Evolutionary conservation across 2,888 invertebrate genomes (phyloP), one percentile per base, ranked within the genome.

Genomic region (Dryadula phaetusa): DNA sequence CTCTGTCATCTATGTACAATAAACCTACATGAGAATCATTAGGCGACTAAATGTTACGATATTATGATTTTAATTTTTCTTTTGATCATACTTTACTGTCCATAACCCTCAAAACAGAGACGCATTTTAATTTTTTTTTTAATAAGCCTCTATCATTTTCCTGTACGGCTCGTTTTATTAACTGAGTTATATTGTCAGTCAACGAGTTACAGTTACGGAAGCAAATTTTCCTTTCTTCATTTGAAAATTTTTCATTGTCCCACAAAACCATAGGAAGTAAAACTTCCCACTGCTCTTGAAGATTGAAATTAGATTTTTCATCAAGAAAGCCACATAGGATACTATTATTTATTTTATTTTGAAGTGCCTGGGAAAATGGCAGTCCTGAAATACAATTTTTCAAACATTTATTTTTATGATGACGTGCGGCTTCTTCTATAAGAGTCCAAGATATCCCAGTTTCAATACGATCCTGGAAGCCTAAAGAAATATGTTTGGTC

Each of bases 1-100:
- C 14, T 82, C 77, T n/a, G 91, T 92, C 79, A 94, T 91, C 94
- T 94, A 79, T 37, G 79, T 10, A 44, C 62, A 25, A 66, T 47
- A 46, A 46, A 65, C 3, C 28, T 28, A 37, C 18, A 44, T 56
- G 8, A 32, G 3, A 37, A 7, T 40, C 14, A 6, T 40, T 28
- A 60, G 8, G 0, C 6, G 25, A 42, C 12, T 44, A 14, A 44
- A 10, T 1, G 7, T 32, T n/a, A n/a, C n/a, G 16, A 60, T 16
- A 44, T 18, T 53, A 20, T 20, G 22, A 14, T 25, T 34, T 34
- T 47, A 42, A 20, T 25, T 40, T 46, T 22, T 12, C 25, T 58
- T 42, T 40, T 47, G n/a, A 32, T 32, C 49, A 69, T 78, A 89
- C 90, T 82, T 85, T 70, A 20, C 80, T 74, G 76, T 85, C 83